These are phyloP conservation scores for Psittacula cyanocephala DNA, from an alignment of 2,113 vertebrate species.

Conservation along the genomic window DNA sequence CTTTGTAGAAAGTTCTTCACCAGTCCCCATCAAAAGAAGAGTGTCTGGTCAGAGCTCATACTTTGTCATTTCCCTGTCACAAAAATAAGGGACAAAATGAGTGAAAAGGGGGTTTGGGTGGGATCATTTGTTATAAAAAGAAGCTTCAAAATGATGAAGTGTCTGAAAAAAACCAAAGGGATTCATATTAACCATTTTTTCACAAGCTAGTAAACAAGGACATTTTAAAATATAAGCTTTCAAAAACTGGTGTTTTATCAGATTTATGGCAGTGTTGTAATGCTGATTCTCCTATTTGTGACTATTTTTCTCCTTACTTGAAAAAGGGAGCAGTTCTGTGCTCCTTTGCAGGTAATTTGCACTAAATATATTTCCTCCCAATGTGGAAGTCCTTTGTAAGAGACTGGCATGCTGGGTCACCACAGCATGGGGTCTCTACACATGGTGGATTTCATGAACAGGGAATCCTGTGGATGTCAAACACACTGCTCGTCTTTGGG, in stretches of 20 bases:
- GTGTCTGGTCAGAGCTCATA: background rate
- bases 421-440: slow-evolving; percentile 8
- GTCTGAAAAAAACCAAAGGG: background rate
- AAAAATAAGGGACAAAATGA: background rate
- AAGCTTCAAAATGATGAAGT: background rate
- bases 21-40: background rate
- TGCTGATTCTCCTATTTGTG: background rate
- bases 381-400: background rate
- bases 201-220: background rate
- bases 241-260: background rate
- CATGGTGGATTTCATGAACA: slow-evolving; percentile 3
- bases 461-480: background rate
- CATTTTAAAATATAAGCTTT: background rate
- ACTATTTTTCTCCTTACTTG: background rate
- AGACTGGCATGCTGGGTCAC: background rate
- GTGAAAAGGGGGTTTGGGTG: background rate
- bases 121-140: background rate
- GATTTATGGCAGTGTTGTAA: background rate
- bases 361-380: background rate
- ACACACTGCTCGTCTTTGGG: background rate
- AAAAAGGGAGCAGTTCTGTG: background rate
- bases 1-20: background rate
- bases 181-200: background rate
- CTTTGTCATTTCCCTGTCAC: background rate
- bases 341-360: background rate